Percentiles rank a stretch among this genome's conserved stretches.
Conservation (phyloP, 2,888 invertebrate species). For the Epistrophella euchroma region DNA sequence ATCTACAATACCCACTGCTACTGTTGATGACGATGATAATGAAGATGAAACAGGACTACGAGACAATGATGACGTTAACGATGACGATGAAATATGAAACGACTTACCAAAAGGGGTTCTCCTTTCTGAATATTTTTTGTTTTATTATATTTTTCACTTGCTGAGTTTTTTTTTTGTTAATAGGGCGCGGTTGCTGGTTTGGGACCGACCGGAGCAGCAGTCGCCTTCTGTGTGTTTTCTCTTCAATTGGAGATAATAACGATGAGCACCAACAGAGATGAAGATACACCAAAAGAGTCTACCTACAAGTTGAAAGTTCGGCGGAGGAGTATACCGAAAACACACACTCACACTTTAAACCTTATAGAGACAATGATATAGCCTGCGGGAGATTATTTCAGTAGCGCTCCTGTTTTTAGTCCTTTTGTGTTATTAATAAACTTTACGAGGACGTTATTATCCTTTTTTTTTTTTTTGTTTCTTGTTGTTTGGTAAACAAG, state of each 20-base stretch:
- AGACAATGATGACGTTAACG: slow-evolving; percentile 64
- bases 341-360: slow-evolving; percentile 38
- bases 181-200: slow-evolving; percentile 76
- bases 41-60: slow-evolving; percentile 46
- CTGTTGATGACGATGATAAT: slow-evolving; percentile 27
- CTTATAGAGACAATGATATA: slow-evolving; percentile 66
- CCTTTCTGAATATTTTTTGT: slow-evolving; percentile 29
- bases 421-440: slow-evolving; percentile 64
- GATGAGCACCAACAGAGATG: slow-evolving; percentile 61
- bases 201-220: slow-evolving; percentile 62
- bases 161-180: slow-evolving; percentile 39
- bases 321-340: slow-evolving; percentile 47
- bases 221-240: slow-evolving; percentile 61
- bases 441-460: slow-evolving; percentile 53
- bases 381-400: slow-evolving; percentile 70
- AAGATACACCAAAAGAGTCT: slow-evolving; percentile 51
- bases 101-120: slow-evolving; percentile 70
- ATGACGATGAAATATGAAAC: slow-evolving; percentile 73
- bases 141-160: slow-evolving; percentile 33
- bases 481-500: slow-evolving; percentile 34
- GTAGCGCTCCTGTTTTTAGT: slow-evolving; percentile 61
- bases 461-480: slow-evolving; percentile 26
- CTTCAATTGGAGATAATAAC: slow-evolving; percentile 61
- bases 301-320: slow-evolving; percentile 26
- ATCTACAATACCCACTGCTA: background rate